Evolutionary conservation across 2,888 invertebrate species (phyloP).

Genomic region (Geophilus truncorum): DNA sequence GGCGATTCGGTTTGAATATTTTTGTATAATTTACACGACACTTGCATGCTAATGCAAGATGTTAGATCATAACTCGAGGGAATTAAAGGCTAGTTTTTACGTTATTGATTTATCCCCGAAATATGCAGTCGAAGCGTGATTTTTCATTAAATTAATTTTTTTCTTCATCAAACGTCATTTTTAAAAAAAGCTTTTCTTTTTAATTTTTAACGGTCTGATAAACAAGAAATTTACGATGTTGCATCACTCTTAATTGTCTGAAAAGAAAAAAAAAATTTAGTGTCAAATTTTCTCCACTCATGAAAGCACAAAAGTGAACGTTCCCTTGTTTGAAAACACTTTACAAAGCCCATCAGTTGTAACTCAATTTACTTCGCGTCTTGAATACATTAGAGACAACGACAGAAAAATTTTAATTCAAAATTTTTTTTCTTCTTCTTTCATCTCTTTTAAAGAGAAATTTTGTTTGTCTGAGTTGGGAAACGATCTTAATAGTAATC

Average conservation of each 20-base stretch:
- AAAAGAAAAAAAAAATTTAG: neutral
- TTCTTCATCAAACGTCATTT: too few species aligned
- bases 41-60: too few species aligned
- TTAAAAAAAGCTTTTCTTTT: neutral
- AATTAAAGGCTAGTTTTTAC: too few species aligned
- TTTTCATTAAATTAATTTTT: too few species aligned
- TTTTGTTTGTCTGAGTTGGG: neutral
- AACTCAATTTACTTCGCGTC: neutral
- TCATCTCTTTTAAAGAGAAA: neutral
- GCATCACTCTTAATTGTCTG: neutral
- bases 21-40: too few species aligned
- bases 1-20: too few species aligned
- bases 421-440: neutral
- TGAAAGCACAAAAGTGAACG: neutral
- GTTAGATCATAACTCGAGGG: too few species aligned
- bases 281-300: neutral
- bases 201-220: neutral
- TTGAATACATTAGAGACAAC: neutral
- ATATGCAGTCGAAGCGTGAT: too few species aligned
- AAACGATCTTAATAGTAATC: neutral
- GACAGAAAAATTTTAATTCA: neutral
- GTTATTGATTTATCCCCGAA: too few species aligned
- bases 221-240: neutral
- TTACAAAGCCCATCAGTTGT: neutral
- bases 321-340: neutral